These are phyloP conservation scores for Andrena trimmerana DNA, from an alignment of 2,888 invertebrate genomes.

Conservation along the genomic window DNA sequence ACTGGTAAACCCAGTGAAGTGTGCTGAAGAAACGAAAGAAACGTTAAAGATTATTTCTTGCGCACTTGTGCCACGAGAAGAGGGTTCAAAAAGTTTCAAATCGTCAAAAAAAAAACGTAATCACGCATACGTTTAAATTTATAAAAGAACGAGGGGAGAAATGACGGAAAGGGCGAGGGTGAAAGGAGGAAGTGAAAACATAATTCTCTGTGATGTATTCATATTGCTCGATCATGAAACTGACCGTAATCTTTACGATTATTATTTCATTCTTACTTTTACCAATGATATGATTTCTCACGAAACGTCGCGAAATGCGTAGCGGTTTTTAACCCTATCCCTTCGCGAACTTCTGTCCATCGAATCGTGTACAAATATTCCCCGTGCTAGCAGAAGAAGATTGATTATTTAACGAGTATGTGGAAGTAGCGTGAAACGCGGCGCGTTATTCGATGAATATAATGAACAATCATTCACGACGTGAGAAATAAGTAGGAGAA, in stretches of 20 bases:
- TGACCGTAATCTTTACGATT: conserved; percentile 51
- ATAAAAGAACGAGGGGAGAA: background rate
- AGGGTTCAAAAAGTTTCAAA: background rate
- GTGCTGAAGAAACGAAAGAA: background rate
- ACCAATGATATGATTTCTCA: conserved; percentile 31
- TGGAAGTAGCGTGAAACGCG: background rate
- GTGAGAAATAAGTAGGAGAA: background rate
- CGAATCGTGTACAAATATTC: conserved; percentile 11
- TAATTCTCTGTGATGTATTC: conserved; percentile 81
- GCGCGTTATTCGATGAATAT: background rate
- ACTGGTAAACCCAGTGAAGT: background rate
- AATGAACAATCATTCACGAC: background rate
- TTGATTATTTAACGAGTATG: background rate
- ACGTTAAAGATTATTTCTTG: background rate
- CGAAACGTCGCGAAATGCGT: background rate
- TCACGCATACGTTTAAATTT: conserved; percentile 8
- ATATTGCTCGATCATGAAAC: conserved; percentile 75
- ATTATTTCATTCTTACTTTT: conserved; percentile 64
- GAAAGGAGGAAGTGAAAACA: conserved; percentile 60
- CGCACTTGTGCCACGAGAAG: background rate
- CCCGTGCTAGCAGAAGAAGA: background rate
- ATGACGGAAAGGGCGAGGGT: conserved; percentile 15
- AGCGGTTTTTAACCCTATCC: background rate
- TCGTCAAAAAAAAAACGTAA: background rate
- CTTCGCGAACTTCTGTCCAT: conserved; percentile 23